Percentiles rank a stretch among this genome's conserved stretches.
Conservation (phyloP, 1,140 invertebrate species). For the Acromyrmex heyeri region DNA sequence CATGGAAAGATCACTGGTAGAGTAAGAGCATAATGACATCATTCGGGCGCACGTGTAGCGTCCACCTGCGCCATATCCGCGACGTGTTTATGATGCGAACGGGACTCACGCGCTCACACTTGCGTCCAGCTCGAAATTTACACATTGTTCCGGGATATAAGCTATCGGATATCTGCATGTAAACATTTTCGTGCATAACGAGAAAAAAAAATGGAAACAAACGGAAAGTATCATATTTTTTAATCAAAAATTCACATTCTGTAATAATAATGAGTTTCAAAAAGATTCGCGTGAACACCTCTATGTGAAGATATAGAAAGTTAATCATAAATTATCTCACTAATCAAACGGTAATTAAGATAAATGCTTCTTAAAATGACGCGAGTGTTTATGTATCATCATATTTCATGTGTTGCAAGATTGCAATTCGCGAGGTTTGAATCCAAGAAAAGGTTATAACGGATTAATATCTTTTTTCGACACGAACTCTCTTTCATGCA, state of each 20-base stretch:
- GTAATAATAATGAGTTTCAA: neutral
- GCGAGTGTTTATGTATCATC: neutral
- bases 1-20: constrained; percentile 66
- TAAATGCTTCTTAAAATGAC: neutral
- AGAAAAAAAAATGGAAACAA: neutral
- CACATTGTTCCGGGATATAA: constrained; percentile 19
- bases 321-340: neutral
- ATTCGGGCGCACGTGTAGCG: constrained; percentile 64
- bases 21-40: constrained; percentile 69
- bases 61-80: constrained; percentile 61
- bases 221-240: neutral
- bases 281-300: neutral
- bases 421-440: neutral
- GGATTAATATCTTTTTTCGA: neutral
- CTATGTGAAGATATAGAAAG: neutral
- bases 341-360: neutral
- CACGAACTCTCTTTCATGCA: neutral
- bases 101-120: constrained; percentile 54
- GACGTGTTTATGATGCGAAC: constrained; percentile 47
- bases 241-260: neutral
- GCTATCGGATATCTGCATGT: neutral
- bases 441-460: neutral
- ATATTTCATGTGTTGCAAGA: neutral
- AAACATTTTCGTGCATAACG: neutral
- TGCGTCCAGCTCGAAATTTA: constrained; percentile 17